phyloP scores from a whole-genome alignment of 2,113 vertebrate species.

The Urocynchramus pylzowi region DNA sequence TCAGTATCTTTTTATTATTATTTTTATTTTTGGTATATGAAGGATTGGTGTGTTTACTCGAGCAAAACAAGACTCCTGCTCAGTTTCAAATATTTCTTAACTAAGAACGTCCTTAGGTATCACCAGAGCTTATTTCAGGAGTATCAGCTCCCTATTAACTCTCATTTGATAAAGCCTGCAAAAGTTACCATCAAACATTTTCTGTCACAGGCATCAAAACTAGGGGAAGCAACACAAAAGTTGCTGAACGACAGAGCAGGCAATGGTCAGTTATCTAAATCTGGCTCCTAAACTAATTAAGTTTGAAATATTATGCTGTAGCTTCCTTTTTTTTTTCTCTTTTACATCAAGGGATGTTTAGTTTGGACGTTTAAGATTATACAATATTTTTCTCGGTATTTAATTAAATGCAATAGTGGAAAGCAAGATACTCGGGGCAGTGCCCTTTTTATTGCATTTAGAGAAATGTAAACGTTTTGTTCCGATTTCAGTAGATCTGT shows the following conservation, averaged over 20 bases:
- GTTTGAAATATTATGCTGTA: constrained; percentile 60
- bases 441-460: constrained; percentile 34
- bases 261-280: constrained; percentile 51
- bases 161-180: constrained; percentile 27
- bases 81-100: constrained; percentile 46
- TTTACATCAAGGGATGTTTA: constrained; percentile 40
- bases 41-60: constrained; percentile 29
- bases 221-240: constrained; percentile 56
- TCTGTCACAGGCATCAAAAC: constrained; percentile 34
- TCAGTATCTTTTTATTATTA: neutral
- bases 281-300: constrained; percentile 57
- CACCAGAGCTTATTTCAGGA: constrained; percentile 50
- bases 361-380: neutral
- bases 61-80: constrained; percentile 51
- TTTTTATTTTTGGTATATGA: neutral
- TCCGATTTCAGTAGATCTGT: constrained; percentile 26
- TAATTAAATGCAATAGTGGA: constrained; percentile 44
- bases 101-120: neutral
- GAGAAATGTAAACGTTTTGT: neutral
- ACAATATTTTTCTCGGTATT: constrained; percentile 41
- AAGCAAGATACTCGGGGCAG: constrained; percentile 53
- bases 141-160: constrained; percentile 19
- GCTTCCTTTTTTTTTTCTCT: constrained; percentile 31
- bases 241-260: constrained; percentile 57
- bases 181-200: constrained; percentile 42